A percentile compares a stretch with the other conserved stretches of the same genome.
Conservation (phyloP, 2,888 invertebrate genomes). For the Osedax frankpressi region DNA sequence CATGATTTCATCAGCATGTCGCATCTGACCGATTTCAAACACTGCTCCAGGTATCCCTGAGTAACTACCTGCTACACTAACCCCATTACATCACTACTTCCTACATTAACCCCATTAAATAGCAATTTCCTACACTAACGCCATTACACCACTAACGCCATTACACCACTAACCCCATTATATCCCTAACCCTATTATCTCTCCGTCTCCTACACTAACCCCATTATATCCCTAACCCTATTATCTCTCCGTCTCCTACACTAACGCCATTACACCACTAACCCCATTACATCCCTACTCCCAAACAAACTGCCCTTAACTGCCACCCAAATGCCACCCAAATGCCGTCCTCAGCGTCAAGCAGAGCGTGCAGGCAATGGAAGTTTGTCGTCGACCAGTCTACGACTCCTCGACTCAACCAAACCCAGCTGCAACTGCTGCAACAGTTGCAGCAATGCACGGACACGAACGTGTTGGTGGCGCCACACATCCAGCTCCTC, state of each 20-base stretch:
- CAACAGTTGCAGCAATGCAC: conserved; percentile 54
- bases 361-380: conserved; percentile 95
- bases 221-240: no score
- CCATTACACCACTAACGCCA: no score
- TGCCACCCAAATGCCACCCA: neutral
- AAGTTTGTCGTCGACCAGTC: conserved; percentile 55
- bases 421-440: conserved; percentile 11
- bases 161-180: no score
- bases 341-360: conserved; percentile 55
- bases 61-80: no score
- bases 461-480: conserved; percentile 78
- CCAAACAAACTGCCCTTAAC: neutral
- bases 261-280: no score
- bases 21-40: conserved; percentile 83
- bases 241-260: no score
- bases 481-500: conserved; percentile 57
- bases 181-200: no score
- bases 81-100: no score
- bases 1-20: conserved; percentile 86
- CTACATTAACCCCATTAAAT: no score
- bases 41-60: conserved; percentile 76
- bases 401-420: conserved; percentile 41
- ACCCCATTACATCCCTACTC: neutral
- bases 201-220: no score
- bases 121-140: no score